Evolutionary conservation across 2,113 vertebrate genomes (phyloP).

Genomic region (Rallus limicola): DNA sequence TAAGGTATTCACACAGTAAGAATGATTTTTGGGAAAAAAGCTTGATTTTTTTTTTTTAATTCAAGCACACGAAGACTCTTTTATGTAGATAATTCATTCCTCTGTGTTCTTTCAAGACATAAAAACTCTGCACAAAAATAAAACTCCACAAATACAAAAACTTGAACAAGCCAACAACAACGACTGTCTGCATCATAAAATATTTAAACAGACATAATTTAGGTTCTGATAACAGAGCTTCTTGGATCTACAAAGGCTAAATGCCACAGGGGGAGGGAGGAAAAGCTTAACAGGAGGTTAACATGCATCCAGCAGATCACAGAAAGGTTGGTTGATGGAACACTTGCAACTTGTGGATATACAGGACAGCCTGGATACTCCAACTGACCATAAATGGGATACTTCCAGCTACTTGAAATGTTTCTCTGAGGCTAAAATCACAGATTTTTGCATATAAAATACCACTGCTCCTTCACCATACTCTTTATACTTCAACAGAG

Average conservation of each 20-base stretch:
- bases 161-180: background rate
- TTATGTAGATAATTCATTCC: background rate
- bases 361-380: background rate
- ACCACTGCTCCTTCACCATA: background rate
- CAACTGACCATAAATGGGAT: background rate
- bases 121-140: background rate
- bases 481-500: background rate
- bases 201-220: background rate
- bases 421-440: background rate
- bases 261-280: background rate
- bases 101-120: background rate
- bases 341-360: background rate
- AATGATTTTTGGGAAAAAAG: background rate
- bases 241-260: background rate
- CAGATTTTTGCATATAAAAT: background rate
- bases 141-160: background rate
- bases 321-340: background rate
- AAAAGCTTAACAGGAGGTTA: background rate
- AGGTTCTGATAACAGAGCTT: background rate
- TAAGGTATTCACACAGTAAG: background rate
- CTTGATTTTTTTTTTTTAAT: background rate
- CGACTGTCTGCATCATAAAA: background rate
- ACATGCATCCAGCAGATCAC: background rate
- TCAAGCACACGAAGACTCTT: background rate
- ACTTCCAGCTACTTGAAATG: background rate